A percentile compares a stretch with the other conserved stretches of the same genome.
Conservation (phyloP, 1,140 invertebrate species). For the Leptinotarsa texana region DNA sequence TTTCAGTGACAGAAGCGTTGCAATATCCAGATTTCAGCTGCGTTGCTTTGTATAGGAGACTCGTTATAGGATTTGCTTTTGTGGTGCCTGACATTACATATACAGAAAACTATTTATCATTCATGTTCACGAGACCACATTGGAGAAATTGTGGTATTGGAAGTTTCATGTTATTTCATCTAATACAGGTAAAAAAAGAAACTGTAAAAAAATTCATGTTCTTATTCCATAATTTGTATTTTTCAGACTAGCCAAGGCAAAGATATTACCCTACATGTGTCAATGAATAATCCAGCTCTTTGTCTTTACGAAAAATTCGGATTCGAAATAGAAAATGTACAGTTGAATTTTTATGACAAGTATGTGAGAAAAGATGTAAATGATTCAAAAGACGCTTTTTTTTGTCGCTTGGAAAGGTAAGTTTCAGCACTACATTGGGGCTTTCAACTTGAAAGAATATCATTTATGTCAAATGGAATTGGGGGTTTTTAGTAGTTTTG, state of each 20-base stretch:
- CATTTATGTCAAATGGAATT: too few relatives aligned
- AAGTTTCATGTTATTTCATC: conserved; percentile 89
- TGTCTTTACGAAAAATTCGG: conserved; percentile 81
- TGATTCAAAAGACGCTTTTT: conserved; percentile 85
- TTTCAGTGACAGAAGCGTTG: conserved; percentile 82
- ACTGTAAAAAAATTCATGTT: too few relatives aligned
- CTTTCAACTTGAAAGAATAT: too few relatives aligned
- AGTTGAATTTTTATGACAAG: conserved; percentile 90
- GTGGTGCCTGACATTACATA: conserved; percentile 82
- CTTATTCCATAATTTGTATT: conserved; percentile 17
- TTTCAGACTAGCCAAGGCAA: conserved; percentile 86
- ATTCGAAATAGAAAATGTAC: conserved; percentile 88
- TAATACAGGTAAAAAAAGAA: conserved; percentile 69
- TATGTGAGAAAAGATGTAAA: conserved; percentile 79
- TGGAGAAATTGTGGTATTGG: conserved; percentile 83
- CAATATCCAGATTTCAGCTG: conserved; percentile 92
- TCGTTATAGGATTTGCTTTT: conserved; percentile 87
- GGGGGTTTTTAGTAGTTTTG: too few relatives aligned
- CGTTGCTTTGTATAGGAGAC: conserved; percentile 80
- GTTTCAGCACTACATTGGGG: neutral
- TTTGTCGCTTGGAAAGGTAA: conserved; percentile 73
- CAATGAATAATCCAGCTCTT: conserved; percentile 85
- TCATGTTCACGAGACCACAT: conserved; percentile 83
- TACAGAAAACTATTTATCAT: conserved; percentile 88
- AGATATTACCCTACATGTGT: conserved; percentile 90